These are phyloP conservation scores for Paramuricea clavata DNA, from an alignment of 92 coral and sea anemone species.

Conservation along the genomic window DNA sequence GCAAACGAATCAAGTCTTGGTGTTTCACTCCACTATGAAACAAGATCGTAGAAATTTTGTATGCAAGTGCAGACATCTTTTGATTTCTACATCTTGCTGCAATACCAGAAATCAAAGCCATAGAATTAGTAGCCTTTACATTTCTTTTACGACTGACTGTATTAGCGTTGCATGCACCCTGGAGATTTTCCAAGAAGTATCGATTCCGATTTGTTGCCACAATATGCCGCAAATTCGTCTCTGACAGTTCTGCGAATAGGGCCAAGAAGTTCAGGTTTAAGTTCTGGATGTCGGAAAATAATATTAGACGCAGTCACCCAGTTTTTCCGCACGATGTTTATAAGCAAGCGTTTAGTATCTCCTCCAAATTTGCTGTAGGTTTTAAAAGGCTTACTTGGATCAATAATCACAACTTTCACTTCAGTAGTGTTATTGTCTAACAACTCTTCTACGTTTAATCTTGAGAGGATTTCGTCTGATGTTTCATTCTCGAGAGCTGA, in stretches of 20 bases:
- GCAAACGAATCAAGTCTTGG: conserved; percentile 56
- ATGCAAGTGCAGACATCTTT: conserved; percentile 65
- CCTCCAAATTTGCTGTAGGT: too few species aligned
- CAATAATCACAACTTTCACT: too few species aligned
- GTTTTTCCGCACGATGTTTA: too few species aligned
- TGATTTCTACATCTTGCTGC: conserved; percentile 67
- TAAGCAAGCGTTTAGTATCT: too few species aligned
- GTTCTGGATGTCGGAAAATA: too few species aligned
- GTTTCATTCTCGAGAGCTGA: too few species aligned
- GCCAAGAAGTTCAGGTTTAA: too few species aligned
- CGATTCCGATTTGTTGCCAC: conserved; percentile 50
- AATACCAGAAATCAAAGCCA: conserved; percentile 61
- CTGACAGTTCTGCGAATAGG: conserved; percentile 41
- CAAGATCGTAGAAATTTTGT: conserved; percentile 52
- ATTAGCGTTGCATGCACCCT: conserved; percentile 66
- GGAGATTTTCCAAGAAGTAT: conserved; percentile 27
- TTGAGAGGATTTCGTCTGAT: too few species aligned
- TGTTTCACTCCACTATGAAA: conserved; percentile 67
- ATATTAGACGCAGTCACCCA: too few species aligned
- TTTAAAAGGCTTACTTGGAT: too few species aligned
- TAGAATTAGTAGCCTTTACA: conserved; percentile 52
- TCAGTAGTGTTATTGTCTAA: too few species aligned
- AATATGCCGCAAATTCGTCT: conserved; percentile 57
- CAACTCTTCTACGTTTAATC: too few species aligned
- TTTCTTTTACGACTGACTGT: background rate